Percentiles rank a stretch among this genome's conserved stretches.
These are phyloP conservation scores for Oceanites oceanicus DNA, from an alignment of 2,113 vertebrate genomes.

Conservation along the genomic window DNA sequence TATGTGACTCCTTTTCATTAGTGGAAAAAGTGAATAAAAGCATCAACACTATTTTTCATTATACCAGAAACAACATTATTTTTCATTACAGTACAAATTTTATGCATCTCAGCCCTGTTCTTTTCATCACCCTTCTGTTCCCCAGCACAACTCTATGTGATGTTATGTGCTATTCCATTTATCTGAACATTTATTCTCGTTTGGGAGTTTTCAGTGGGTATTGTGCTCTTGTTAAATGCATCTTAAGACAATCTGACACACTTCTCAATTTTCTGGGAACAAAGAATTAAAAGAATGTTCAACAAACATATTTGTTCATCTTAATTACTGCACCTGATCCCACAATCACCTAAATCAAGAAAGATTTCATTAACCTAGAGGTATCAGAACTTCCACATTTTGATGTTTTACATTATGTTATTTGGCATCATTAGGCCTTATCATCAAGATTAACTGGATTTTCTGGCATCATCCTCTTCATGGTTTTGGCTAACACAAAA, in stretches of 20 bases:
- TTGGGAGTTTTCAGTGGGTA: neutral
- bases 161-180: neutral
- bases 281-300: neutral
- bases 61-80: neutral
- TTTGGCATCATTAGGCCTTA: neutral
- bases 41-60: neutral
- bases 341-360: neutral
- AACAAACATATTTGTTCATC: neutral
- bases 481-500: neutral
- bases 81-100: neutral
- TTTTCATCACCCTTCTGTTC: constrained; percentile 31
- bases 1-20: neutral
- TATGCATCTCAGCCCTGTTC: neutral
- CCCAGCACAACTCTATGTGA: neutral
- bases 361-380: neutral
- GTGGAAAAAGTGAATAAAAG: constrained; percentile 17
- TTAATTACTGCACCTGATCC: neutral
- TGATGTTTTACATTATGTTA: neutral
- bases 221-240: neutral
- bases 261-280: neutral
- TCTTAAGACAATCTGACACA: neutral
- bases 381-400: neutral
- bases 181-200: neutral
- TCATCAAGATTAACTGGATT: neutral
- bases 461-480: neutral